Evolutionary conservation across 2,113 vertebrate genomes (phyloP).

Genomic region (Egretta garzetta): DNA sequence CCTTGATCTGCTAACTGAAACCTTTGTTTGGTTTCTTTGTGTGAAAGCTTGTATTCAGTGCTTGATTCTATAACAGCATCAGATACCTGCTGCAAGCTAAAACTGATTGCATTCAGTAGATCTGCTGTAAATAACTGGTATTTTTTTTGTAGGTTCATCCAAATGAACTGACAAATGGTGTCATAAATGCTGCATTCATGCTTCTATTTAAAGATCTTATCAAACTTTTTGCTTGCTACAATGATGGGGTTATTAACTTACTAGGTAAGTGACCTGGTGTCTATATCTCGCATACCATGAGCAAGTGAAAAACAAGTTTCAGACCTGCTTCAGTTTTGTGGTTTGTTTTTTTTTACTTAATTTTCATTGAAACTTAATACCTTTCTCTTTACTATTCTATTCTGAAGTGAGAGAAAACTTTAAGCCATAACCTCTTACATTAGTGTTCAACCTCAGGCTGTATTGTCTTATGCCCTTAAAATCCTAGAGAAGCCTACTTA

Average conservation of each 20-base stretch:
- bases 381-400: background rate
- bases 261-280: constrained; percentile 79
- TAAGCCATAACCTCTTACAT: background rate
- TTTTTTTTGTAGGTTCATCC: constrained; percentile 86
- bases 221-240: constrained; percentile 98
- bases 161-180: constrained; percentile 91
- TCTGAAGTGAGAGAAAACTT: background rate
- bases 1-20: background rate
- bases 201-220: constrained; percentile 98
- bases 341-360: background rate
- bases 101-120: background rate
- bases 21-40: background rate
- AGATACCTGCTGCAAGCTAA: background rate
- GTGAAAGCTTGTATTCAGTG: background rate
- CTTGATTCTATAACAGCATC: background rate
- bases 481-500: background rate
- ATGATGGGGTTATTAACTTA: constrained; percentile 97
- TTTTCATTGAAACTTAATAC: background rate
- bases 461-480: background rate
- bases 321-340: background rate
- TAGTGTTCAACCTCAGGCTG: background rate
- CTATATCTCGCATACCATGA: background rate
- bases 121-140: background rate
- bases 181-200: constrained; percentile 96
- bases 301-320: background rate